Evolutionary conservation across 2,888 invertebrate species (phyloP).

Genomic region (Calephelis perditalis): DNA sequence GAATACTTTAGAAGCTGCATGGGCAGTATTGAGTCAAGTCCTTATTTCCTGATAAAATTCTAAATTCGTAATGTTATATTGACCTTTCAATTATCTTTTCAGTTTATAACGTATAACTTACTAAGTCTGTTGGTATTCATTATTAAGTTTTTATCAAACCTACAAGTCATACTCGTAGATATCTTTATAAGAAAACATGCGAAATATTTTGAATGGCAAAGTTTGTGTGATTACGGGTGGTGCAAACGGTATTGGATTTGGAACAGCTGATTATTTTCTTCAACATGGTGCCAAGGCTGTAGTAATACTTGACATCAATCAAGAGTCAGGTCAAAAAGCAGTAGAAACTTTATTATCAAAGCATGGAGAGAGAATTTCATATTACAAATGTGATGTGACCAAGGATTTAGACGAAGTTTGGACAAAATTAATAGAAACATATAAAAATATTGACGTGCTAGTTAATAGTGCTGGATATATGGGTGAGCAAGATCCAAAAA

Average conservation of each 20-base stretch:
- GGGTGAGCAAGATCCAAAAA: conserved; percentile 35
- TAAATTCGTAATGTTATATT: too few species aligned
- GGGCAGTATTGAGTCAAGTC: too few species aligned
- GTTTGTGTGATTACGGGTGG: conserved; percentile 57
- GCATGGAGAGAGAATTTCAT: conserved; percentile 60
- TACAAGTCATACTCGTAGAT: too few species aligned
- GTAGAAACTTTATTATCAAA: conserved; percentile 48
- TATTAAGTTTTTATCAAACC: too few species aligned
- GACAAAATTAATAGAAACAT: conserved; percentile 41
- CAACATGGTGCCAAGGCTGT: conserved; percentile 41
- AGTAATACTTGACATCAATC: conserved; percentile 39
- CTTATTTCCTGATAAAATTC: too few species aligned
- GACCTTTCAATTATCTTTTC: too few species aligned
- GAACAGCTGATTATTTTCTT: conserved; percentile 53
- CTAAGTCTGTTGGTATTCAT: too few species aligned
- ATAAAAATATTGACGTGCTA: conserved; percentile 57
- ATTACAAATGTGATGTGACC: conserved; percentile 64
- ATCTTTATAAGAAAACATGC: too few species aligned
- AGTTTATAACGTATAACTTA: too few species aligned
- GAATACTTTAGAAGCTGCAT: too few species aligned
- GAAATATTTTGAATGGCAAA: conserved; percentile 25
- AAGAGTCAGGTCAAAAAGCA: conserved; percentile 41
- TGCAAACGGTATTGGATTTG: conserved; percentile 63
- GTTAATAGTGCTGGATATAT: conserved; percentile 64
- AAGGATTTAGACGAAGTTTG: conserved; percentile 57